Evolutionary conservation across 2,113 vertebrate species (phyloP).

Genomic region (Junco hyemalis): DNA sequence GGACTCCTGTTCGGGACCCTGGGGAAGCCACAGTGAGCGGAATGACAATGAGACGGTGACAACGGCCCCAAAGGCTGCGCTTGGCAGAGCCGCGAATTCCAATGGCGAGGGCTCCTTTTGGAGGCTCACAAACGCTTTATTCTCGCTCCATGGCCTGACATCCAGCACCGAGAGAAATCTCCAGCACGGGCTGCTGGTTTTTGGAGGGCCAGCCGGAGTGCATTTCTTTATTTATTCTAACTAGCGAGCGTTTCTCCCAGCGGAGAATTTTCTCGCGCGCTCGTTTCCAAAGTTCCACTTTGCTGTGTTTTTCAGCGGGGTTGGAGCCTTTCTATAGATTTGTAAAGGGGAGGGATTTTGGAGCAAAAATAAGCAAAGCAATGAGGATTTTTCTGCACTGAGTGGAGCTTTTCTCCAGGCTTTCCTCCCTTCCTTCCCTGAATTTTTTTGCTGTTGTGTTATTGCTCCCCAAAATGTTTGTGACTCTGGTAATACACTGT

Average conservation of each 20-base stretch:
- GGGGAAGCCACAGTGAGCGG: constrained; percentile 73
- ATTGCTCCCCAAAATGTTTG: neutral
- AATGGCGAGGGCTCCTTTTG: constrained; percentile 14
- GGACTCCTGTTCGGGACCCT: constrained; percentile 64
- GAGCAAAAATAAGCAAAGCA: neutral
- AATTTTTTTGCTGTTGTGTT: neutral
- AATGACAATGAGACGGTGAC: constrained; percentile 81
- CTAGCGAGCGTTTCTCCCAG: neutral
- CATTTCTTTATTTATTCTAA: constrained; percentile 16
- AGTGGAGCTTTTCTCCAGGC: neutral
- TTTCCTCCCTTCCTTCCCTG: neutral
- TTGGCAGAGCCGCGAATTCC: constrained; percentile 53
- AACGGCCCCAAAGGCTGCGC: constrained; percentile 47
- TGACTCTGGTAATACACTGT: neutral
- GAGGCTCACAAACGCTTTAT: constrained; percentile 35
- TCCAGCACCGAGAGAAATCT: neutral
- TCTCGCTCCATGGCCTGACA: neutral
- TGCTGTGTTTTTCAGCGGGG: neutral
- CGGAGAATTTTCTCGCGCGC: neutral
- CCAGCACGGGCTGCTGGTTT: neutral
- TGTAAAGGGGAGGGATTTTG: neutral
- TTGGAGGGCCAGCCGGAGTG: neutral
- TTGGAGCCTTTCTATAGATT: neutral
- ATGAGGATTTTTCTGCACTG: neutral
- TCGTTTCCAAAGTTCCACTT: neutral